These are phyloP conservation scores for Psilopsiagon aymara DNA, from an alignment of 2,113 vertebrate genomes.

Conservation along the genomic window DNA sequence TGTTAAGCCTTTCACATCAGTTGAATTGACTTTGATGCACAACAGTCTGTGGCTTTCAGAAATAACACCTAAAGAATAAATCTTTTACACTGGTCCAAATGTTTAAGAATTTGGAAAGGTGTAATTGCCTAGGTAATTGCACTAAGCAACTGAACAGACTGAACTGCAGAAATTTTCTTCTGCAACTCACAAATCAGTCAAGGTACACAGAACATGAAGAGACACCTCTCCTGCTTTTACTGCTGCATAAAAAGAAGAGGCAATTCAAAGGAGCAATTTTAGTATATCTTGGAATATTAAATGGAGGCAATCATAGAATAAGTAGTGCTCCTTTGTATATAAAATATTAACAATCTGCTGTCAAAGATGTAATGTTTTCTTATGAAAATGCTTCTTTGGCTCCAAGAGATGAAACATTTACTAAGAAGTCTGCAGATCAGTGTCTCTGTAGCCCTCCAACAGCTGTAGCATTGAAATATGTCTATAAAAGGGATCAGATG, in stretches of 20 bases:
- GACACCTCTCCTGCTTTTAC: constrained; percentile 15
- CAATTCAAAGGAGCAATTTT: constrained; percentile 27
- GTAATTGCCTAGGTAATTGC: not conserved
- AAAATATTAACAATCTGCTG: constrained; percentile 35
- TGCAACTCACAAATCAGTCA: not conserved
- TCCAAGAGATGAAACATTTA: not conserved
- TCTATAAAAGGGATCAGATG: constrained; percentile 38
- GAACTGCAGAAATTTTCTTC: not conserved
- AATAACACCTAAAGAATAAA: constrained; percentile 22
- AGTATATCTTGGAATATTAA: constrained; percentile 46
- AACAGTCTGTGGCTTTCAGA: constrained; percentile 38
- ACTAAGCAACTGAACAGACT: not conserved
- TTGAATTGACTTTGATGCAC: constrained; percentile 27
- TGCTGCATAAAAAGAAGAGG: constrained; percentile 15
- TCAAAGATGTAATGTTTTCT: constrained; percentile 40
- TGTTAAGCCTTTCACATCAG: not conserved
- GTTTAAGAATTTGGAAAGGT: not conserved
- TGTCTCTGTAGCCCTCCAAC: constrained; percentile 31
- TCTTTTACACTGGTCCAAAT: not conserved
- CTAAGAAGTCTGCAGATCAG: constrained; percentile 45
- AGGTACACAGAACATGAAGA: not conserved
- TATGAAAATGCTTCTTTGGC: not conserved
- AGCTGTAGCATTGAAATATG: constrained; percentile 35
- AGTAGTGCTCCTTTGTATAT: constrained; percentile 47
- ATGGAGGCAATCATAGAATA: constrained; percentile 31